Percentiles rank a stretch among this genome's conserved stretches.
Conservation (phyloP, 2,888 invertebrate genomes). For the Serrognathus titanus region DNA sequence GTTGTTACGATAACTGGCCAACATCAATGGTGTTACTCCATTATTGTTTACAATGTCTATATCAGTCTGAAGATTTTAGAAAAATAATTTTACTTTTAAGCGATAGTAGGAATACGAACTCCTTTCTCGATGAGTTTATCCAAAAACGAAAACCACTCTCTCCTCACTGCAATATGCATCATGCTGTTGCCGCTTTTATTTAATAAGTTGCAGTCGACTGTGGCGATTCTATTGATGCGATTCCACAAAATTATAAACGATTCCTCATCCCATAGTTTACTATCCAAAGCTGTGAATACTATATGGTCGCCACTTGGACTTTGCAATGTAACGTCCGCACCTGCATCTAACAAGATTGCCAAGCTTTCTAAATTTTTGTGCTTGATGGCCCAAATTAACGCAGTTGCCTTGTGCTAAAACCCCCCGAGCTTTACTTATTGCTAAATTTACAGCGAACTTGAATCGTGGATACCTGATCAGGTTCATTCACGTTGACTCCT, state of each 20-base stretch:
- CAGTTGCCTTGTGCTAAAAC: slow-evolving; percentile 41
- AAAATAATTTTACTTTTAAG: neutral
- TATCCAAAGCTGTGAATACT: slow-evolving; percentile 43
- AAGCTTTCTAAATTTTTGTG: slow-evolving; percentile 44
- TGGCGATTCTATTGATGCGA: slow-evolving; percentile 31
- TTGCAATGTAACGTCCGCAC: slow-evolving; percentile 41
- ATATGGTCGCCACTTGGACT: slow-evolving; percentile 42
- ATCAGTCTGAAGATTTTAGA: slow-evolving; percentile 29
- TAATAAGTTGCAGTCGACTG: slow-evolving; percentile 39
- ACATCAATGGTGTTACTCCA: slow-evolving; percentile 46
- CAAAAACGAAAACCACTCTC: slow-evolving; percentile 44
- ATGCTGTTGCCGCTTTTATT: slow-evolving; percentile 45
- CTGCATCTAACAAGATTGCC: slow-evolving; percentile 40
- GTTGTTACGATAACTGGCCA: slow-evolving; percentile 44
- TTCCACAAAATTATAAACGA: slow-evolving; percentile 45
- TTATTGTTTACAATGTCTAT: slow-evolving; percentile 38
- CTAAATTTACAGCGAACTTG: neutral
- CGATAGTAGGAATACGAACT: slow-evolving; percentile 21
- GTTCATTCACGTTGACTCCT: slow-evolving; percentile 39
- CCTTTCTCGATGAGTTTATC: slow-evolving; percentile 37
- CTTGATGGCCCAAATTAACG: slow-evolving; percentile 47
- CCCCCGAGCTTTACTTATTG: neutral
- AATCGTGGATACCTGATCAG: slow-evolving; percentile 34
- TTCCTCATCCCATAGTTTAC: slow-evolving; percentile 45
- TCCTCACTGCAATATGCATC: slow-evolving; percentile 44